phyloP scores from a whole-genome alignment of 2,113 vertebrate species.

The Nipponia nippon region DNA sequence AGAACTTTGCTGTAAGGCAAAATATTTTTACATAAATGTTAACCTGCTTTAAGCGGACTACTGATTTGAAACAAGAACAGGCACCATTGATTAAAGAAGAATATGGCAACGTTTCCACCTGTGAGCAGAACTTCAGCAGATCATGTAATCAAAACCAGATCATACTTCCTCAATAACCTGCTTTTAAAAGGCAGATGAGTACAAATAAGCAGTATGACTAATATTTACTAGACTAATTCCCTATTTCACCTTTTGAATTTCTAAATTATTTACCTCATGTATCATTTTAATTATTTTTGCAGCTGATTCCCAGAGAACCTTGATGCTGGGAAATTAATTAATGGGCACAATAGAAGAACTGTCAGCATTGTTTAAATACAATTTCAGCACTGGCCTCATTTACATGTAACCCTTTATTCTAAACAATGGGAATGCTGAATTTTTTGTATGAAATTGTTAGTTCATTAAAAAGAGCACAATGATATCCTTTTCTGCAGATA shows the following conservation, averaged over 20 bases:
- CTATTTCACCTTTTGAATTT: constrained; percentile 69
- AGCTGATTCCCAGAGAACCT: constrained; percentile 73
- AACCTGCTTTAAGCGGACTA: neutral
- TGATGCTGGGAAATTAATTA: constrained; percentile 78
- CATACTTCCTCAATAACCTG: neutral
- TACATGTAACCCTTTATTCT: constrained; percentile 64
- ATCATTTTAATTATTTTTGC: constrained; percentile 81
- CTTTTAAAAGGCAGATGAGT: constrained; percentile 28
- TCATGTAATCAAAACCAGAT: neutral
- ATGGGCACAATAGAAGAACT: constrained; percentile 73
- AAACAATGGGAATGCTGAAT: constrained; percentile 63
- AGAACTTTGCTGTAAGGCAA: neutral
- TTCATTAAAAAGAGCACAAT: constrained; percentile 68
- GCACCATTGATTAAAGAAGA: neutral
- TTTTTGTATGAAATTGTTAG: constrained; percentile 62
- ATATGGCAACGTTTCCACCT: neutral
- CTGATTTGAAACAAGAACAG: neutral
- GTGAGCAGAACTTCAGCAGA: constrained; percentile 9
- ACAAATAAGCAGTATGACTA: constrained; percentile 65
- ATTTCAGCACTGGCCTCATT: constrained; percentile 60
- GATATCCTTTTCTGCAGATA: constrained; percentile 60
- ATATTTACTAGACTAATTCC: constrained; percentile 67
- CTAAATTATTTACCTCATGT: constrained; percentile 75
- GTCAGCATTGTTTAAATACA: constrained; percentile 66
- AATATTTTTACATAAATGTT: neutral